These are phyloP conservation scores for Sitta carolinensis DNA, from an alignment of 2,797 vertebrate genomes.

Conservation along the genomic window DNA sequence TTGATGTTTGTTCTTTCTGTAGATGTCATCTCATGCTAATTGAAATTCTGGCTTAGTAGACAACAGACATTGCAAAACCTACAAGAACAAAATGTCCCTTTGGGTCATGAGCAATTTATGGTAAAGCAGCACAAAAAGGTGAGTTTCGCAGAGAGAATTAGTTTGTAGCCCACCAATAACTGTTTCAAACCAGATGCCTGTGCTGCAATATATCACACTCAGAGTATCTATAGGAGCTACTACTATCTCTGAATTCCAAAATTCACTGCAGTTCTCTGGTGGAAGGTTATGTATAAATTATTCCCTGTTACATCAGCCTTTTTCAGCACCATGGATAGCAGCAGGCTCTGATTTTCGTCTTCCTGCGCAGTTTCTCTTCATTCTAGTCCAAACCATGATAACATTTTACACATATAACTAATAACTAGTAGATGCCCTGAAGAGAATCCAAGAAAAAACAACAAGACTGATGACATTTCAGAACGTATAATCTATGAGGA, in stretches of 20 bases:
- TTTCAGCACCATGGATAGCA: background rate
- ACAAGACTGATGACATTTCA: background rate
- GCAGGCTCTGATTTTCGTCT: background rate
- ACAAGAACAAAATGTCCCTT: slow-evolving; percentile 5
- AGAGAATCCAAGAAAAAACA: background rate
- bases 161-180: background rate
- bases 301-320: background rate
- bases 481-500: background rate
- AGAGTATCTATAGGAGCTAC: slow-evolving; percentile 1
- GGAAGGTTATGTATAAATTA: background rate
- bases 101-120: slow-evolving; percentile 43
- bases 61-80: slow-evolving; percentile 1
- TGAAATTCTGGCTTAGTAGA: slow-evolving; percentile 49
- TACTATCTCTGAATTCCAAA: slow-evolving; percentile 8
- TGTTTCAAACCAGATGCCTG: slow-evolving; percentile 23
- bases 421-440: background rate
- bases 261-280: background rate
- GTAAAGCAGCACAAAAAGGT: slow-evolving; percentile 11
- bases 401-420: background rate
- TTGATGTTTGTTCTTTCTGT: background rate
- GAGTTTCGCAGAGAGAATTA: slow-evolving; percentile 8
- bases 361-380: background rate
- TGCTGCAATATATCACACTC: slow-evolving; percentile 42
- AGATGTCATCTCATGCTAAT: background rate
- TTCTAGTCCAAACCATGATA: background rate